Conservation (phyloP, 2,797 vertebrate genomes). For the Urosaurus nigricauda region DNA sequence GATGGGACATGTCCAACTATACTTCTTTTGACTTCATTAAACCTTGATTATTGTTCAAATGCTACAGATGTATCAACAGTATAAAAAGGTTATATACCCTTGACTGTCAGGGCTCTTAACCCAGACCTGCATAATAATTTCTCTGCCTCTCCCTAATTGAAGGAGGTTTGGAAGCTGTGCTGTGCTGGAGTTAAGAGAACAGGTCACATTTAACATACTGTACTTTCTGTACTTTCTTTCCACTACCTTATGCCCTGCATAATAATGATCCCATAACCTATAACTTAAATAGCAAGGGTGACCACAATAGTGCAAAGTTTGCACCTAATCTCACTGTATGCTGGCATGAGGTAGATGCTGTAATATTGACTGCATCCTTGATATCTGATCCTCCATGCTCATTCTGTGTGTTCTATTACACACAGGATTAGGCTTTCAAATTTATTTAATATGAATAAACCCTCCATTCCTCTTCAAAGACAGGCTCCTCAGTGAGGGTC, state of each 20-base stretch:
- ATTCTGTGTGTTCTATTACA: neutral
- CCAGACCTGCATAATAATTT: neutral
- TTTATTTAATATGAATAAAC: conserved; percentile 52
- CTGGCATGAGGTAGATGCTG: neutral
- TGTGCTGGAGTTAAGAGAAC: neutral
- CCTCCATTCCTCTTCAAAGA: conserved; percentile 39
- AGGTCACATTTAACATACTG: neutral
- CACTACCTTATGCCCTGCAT: neutral
- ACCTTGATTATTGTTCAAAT: neutral
- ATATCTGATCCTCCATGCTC: neutral
- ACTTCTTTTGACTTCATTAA: no score
- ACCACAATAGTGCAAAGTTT: neutral
- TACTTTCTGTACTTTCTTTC: neutral
- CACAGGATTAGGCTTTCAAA: neutral
- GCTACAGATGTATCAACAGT: neutral
- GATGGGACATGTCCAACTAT: neutral
- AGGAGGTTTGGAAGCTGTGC: neutral
- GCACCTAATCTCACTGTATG: neutral
- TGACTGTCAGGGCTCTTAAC: neutral
- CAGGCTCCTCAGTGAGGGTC: conserved; percentile 1
- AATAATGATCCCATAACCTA: neutral
- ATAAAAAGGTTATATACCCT: neutral
- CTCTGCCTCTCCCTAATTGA: neutral
- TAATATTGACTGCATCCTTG: neutral
- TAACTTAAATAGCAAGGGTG: neutral